A percentile compares a stretch with the other conserved stretches of the same genome.
Conservation (phyloP, 2,888 invertebrate genomes). For the Blera fallax region DNA sequence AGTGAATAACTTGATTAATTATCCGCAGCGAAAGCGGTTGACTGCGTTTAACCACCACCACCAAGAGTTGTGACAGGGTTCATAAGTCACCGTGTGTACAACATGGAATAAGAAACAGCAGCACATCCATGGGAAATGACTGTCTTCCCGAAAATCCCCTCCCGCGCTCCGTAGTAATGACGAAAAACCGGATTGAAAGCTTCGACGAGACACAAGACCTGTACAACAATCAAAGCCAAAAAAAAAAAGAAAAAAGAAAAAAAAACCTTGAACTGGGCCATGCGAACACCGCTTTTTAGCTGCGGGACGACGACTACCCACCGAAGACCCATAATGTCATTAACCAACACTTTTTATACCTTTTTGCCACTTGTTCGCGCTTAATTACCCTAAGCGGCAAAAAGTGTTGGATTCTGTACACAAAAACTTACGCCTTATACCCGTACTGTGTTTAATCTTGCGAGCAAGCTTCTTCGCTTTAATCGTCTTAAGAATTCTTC, state of each 20-base stretch:
- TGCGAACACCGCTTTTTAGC: constrained; percentile 28
- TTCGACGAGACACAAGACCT: constrained; percentile 12
- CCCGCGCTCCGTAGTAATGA: not conserved
- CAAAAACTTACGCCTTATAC: constrained; percentile 8
- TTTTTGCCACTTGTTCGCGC: constrained; percentile 43
- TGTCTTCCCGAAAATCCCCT: not conserved
- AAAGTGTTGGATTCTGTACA: constrained; percentile 21
- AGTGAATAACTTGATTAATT: constrained; percentile 67
- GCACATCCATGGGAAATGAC: constrained; percentile 38
- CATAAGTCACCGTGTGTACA: constrained; percentile 56
- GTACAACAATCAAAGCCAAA: not conserved
- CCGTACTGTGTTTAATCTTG: constrained; percentile 4
- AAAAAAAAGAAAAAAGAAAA: constrained; percentile 26
- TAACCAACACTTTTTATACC: constrained; percentile 22
- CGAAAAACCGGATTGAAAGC: constrained; percentile 47
- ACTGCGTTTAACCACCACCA: constrained; percentile 34
- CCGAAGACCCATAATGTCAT: constrained; percentile 55
- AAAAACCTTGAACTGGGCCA: constrained; percentile 71
- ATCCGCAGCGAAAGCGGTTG: constrained; percentile 67
- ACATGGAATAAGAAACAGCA: not conserved
- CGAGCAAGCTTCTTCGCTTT: constrained; percentile 11
- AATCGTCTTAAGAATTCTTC: constrained; percentile 38
- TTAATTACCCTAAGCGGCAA: constrained; percentile 63
- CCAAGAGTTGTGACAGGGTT: constrained; percentile 46
- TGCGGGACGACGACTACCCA: not conserved